Evolutionary conservation across 2,888 invertebrate species (phyloP).

Genomic region (Timema cristinae): DNA sequence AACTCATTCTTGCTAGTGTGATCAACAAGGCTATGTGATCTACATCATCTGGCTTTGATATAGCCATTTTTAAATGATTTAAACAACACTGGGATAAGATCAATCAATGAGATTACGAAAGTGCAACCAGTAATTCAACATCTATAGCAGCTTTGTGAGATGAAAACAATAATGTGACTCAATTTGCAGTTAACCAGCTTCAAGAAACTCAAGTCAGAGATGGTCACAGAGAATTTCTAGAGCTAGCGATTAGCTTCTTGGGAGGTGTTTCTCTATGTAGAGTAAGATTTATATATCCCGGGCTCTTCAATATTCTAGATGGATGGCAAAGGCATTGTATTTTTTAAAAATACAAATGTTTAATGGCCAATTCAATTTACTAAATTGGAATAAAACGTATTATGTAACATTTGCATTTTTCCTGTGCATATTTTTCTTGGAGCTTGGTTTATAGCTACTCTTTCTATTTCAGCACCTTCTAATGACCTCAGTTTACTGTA

Average conservation of each 20-base stretch:
- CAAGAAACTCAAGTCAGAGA: slow-evolving; percentile 9
- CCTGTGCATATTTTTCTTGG: slow-evolving; percentile 6
- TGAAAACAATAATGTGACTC: neutral
- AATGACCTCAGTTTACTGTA: slow-evolving; percentile 1
- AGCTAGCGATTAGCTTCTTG: slow-evolving; percentile 5
- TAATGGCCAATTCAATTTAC: neutral
- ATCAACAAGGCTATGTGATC: neutral
- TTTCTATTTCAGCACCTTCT: neutral
- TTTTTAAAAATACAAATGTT: neutral
- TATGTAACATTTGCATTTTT: neutral
- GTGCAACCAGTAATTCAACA: neutral
- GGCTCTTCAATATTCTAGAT: neutral
- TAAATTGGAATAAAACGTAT: neutral
- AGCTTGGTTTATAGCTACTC: neutral
- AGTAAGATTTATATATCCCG: neutral
- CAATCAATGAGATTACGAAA: neutral
- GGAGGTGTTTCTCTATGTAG: neutral
- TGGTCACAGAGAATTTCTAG: neutral
- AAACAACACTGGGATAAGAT: neutral
- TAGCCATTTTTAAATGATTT: neutral
- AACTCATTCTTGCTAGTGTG: slow-evolving; percentile 10
- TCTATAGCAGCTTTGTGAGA: neutral
- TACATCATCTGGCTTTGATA: neutral
- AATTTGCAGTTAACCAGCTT: slow-evolving; percentile 13
- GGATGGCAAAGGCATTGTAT: slow-evolving; percentile 4